Evolutionary conservation across 1,140 invertebrate genomes (phyloP), one percentile per base, ranked within the genome.

Genomic region (Drosophila tsacasi): DNA sequence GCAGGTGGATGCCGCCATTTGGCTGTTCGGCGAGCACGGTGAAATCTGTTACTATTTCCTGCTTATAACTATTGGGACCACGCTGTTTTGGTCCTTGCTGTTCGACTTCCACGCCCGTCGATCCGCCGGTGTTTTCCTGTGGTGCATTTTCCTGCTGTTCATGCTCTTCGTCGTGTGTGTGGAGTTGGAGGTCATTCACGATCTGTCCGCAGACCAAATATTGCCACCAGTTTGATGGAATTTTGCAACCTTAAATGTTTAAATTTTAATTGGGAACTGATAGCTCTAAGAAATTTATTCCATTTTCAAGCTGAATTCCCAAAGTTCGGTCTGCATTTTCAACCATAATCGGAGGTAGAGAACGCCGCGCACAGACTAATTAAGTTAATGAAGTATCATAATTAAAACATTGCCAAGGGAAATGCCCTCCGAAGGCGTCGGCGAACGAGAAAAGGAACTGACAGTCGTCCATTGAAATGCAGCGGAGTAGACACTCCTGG

Each of bases 381-480:
- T 85, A 78, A 67, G 68, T 61, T 78, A 78, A 85, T 85, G 63
- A 85, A 85, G 82, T 85, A 85, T 85, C 69, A 81, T 84, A 74
- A 75, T 79, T 85, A 81, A 76, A 83, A 62, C 62, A 69, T 57
- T 49, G 47, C 52, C 52, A 50, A 52, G 59, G 67, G 63, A 79
- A 83, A 67, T 60, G 47, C 30, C 27, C 40, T 50, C 27, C 42
- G 62, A 75, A 54, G 62, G 44, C 67, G 57, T 63, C 47, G 46
- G 19, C 57, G 39, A 49, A 57, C 37, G 23, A 39, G 37, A 30
- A 30, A 47, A 52, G 40, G 23, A 62, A 54, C 71, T 71, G 57
- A 23, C 50, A 46, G 49, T 37, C 35, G 30, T 60, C 66, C 76
- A 72, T 80, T 80, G 58, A 83, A 83, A 84, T 60, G 52, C 65